Percentiles rank a stretch among this genome's conserved stretches.
Conservation (phyloP, 1,140 invertebrate genomes). For the Hetaerina americana region DNA sequence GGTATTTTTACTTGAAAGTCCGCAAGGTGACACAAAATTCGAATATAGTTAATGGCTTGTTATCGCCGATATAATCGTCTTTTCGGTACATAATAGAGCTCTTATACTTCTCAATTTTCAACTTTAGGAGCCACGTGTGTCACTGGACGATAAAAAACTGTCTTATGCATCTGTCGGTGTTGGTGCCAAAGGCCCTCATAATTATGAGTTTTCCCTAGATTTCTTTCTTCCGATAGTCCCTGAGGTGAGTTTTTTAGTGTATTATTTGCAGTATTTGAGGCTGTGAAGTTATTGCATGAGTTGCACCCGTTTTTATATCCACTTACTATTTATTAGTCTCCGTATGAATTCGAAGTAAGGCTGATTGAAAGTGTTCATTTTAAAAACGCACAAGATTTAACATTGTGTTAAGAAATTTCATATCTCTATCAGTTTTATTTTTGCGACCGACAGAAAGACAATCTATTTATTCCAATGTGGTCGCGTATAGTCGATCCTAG, state of each 20-base stretch:
- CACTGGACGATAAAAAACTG: constrained; percentile 42
- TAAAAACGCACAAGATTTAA: too few species aligned
- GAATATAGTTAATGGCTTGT: not conserved
- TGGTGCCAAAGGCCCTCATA: constrained; percentile 50
- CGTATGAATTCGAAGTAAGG: too few species aligned
- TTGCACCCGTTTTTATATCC: too few species aligned
- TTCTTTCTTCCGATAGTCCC: constrained; percentile 53
- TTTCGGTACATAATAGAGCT: constrained; percentile 14
- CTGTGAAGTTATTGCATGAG: too few species aligned
- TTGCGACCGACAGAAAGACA: too few species aligned
- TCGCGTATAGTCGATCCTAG: too few species aligned
- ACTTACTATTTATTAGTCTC: too few species aligned
- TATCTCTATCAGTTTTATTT: too few species aligned
- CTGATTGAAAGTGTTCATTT: too few species aligned
- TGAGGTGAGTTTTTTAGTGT: constrained; percentile 38
- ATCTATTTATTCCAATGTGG: too few species aligned
- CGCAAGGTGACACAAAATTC: constrained; percentile 1
- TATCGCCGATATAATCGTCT: not conserved
- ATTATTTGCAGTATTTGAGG: constrained; percentile 10
- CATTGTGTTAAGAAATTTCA: too few species aligned
- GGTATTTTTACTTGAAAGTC: constrained; percentile 30
- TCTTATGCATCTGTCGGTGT: constrained; percentile 48
- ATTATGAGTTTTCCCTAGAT: constrained; percentile 58
- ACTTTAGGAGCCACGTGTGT: constrained; percentile 38
- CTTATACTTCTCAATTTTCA: constrained; percentile 6